Percentiles rank a stretch among this genome's conserved stretches.
phyloP scores from a whole-genome alignment of 2,797 vertebrate species.

The Labroides dimidiatus region DNA sequence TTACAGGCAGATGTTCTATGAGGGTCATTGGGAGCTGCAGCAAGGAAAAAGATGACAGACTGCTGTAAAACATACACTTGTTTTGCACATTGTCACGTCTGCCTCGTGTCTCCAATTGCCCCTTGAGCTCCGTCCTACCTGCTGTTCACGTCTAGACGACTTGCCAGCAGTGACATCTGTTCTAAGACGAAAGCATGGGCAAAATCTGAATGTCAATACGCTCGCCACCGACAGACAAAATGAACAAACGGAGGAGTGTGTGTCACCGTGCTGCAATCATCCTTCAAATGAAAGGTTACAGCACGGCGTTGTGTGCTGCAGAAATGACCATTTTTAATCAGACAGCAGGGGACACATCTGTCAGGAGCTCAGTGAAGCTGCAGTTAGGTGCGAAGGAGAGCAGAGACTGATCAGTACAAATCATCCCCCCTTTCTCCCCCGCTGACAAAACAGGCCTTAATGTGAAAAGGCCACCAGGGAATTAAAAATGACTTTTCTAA shows the following conservation, averaged over 20 bases:
- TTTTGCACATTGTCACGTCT: constrained; percentile 85
- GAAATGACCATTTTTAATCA: constrained; percentile 92
- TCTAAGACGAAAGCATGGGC: constrained; percentile 86
- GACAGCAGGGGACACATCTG: constrained; percentile 88
- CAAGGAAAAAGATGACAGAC: constrained; percentile 79
- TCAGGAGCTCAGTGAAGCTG: constrained; percentile 91
- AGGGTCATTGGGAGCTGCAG: constrained; percentile 82
- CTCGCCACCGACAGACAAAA: constrained; percentile 86
- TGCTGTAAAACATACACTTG: constrained; percentile 85
- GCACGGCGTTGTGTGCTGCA: constrained; percentile 71
- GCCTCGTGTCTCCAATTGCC: constrained; percentile 72
- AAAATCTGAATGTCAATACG: constrained; percentile 98
- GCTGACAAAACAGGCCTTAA: constrained; percentile 86
- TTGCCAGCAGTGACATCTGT: constrained; percentile 97
- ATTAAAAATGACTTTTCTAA: constrained; percentile 77
- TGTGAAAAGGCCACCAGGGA: constrained; percentile 73
- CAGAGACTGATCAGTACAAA: constrained; percentile 96
- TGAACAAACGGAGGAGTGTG: constrained; percentile 88
- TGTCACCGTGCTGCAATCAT: constrained; percentile 94
- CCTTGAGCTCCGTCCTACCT: constrained; percentile 87
- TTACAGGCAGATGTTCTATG: constrained; percentile 90
- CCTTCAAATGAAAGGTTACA: constrained; percentile 98
- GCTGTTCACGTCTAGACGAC: constrained; percentile 91
- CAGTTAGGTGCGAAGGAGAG: constrained; percentile 91
- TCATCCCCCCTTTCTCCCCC: constrained; percentile 88